These are phyloP conservation scores for Sisyra nigra DNA, from an alignment of 2,888 invertebrate species.

Conservation along the genomic window DNA sequence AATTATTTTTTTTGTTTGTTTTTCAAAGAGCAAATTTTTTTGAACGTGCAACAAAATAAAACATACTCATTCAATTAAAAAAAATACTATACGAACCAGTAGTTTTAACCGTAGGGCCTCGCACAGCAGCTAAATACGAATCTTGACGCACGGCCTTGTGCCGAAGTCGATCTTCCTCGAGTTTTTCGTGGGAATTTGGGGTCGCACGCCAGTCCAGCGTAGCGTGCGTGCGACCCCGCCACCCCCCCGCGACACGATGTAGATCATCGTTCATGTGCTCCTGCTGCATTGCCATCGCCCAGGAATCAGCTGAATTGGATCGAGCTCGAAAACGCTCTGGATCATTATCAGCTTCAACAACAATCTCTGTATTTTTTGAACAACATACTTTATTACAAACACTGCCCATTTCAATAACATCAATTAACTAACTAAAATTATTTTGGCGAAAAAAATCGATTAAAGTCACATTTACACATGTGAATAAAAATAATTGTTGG, in stretches of 20 bases:
- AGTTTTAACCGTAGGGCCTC: constrained; percentile 12
- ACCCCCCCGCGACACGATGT: constrained; percentile 1
- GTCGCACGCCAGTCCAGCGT: constrained; percentile 9
- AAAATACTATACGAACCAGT: constrained; percentile 19
- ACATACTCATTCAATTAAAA: neutral
- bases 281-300: constrained; percentile 23
- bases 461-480: too few species aligned
- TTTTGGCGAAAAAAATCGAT: too few species aligned
- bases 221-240: constrained; percentile 8
- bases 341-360: constrained; percentile 21
- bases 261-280: constrained; percentile 5
- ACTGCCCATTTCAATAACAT: constrained; percentile 19
- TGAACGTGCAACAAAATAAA: too few species aligned
- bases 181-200: constrained; percentile 6
- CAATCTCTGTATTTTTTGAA: constrained; percentile 12
- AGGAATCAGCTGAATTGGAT: constrained; percentile 38
- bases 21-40: too few species aligned
- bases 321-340: constrained; percentile 29
- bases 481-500: too few species aligned
- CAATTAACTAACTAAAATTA: too few species aligned
- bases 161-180: constrained; percentile 17
- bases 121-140: constrained; percentile 29
- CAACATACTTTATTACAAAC: neutral
- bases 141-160: constrained; percentile 29
- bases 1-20: too few species aligned